These are phyloP conservation scores for Napeogenes sylphis DNA, from an alignment of 2,888 invertebrate genomes.

Conservation along the genomic window DNA sequence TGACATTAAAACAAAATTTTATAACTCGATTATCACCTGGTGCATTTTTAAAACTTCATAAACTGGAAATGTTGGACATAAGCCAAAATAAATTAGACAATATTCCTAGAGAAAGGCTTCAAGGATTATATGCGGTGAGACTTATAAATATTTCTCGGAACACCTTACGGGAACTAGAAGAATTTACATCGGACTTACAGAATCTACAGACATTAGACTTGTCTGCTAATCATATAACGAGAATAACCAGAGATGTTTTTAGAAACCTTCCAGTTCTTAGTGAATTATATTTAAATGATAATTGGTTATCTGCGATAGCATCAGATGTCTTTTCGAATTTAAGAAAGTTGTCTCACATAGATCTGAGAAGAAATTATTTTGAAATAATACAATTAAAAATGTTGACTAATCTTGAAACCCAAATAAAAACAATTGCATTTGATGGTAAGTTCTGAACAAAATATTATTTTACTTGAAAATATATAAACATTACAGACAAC, in stretches of 20 bases:
- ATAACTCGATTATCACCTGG: constrained; percentile 89
- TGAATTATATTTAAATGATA: constrained; percentile 88
- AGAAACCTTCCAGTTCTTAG: constrained; percentile 85
- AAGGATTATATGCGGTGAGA: constrained; percentile 84
- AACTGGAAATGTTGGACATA: constrained; percentile 87
- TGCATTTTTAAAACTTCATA: constrained; percentile 87
- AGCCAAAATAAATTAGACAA: constrained; percentile 89
- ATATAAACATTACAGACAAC: too few species aligned
- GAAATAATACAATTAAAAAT: constrained; percentile 88
- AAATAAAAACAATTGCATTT: constrained; percentile 85
- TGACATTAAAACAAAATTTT: constrained; percentile 84
- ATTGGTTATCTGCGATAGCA: constrained; percentile 88
- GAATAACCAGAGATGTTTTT: constrained; percentile 86
- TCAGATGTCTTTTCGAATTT: constrained; percentile 87
- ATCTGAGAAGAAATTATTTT: constrained; percentile 89
- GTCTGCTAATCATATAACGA: constrained; percentile 88
- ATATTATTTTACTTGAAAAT: not conserved
- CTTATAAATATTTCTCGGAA: constrained; percentile 91
- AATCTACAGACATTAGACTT: constrained; percentile 88
- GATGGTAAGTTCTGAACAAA: constrained; percentile 81
- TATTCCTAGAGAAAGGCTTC: constrained; percentile 89
- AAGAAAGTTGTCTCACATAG: constrained; percentile 85
- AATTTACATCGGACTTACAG: constrained; percentile 87
- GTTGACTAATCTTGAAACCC: constrained; percentile 87
- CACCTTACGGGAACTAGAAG: constrained; percentile 86